Conservation (phyloP, 1,140 invertebrate genomes). For the Drosophila ambigua region DNA sequence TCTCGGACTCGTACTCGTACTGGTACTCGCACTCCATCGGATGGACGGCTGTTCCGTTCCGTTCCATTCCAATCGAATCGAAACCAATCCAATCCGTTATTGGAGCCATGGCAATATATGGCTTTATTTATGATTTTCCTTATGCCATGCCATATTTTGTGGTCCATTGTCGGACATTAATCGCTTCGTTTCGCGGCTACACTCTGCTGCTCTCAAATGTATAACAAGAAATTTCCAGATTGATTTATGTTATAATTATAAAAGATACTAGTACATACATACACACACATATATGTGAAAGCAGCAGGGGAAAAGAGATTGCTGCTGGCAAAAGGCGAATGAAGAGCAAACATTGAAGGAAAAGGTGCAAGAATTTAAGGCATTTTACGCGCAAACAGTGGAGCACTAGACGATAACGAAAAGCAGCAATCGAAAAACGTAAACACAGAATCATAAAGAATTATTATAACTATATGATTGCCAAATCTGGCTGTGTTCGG, state of each 20-base stretch:
- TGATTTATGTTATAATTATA: constrained; percentile 82
- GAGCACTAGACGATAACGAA: no score
- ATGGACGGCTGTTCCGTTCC: constrained; percentile 37
- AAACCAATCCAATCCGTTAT: constrained; percentile 63
- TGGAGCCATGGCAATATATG: constrained; percentile 67
- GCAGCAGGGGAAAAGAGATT: neutral
- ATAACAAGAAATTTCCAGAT: constrained; percentile 70
- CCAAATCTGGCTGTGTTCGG: neutral
- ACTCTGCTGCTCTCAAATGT: constrained; percentile 52
- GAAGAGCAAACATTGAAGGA: constrained; percentile 13
- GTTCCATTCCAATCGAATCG: constrained; percentile 23
- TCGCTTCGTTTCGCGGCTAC: constrained; percentile 54
- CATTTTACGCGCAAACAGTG: no score
- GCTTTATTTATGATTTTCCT: constrained; percentile 80
- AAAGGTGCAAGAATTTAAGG: neutral
- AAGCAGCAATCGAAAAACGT: no score
- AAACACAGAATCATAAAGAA: no score
- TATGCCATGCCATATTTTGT: constrained; percentile 76
- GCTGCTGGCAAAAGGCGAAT: neutral
- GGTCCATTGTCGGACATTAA: constrained; percentile 76
- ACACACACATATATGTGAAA: constrained; percentile 8
- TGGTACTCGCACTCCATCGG: constrained; percentile 24
- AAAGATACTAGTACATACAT: constrained; percentile 13
- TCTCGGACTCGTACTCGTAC: neutral
- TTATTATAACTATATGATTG: no score